Evolutionary conservation across 2,113 vertebrate species (phyloP), one percentile per base, ranked within the genome.

Genomic region (Vidua chalybeata): DNA sequence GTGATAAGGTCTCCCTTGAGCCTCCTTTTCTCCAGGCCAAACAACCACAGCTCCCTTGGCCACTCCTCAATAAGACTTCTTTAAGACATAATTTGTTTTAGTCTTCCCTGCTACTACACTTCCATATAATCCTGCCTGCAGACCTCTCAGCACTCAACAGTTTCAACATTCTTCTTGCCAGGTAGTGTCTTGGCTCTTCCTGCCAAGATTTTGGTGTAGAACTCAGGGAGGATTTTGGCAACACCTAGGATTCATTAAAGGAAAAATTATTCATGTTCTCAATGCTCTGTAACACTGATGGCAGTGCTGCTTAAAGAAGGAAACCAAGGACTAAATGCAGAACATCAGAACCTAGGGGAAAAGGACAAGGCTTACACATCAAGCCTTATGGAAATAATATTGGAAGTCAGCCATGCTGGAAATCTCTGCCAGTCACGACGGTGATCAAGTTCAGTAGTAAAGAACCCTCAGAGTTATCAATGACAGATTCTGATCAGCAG

Each of bases 221-320:
- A 58, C 14, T 49, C 4, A 0, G 10, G 9, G 2, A 8, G 2
- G 6, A 6, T 15, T 67, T 33, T 46, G 35, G 26, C 6, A 73
- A 79, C 58, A 83, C 8, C 15, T 3, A 48, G 9, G 9, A 92
- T 33, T 51, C 6, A 76, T 59, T 55, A 3, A 18, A 56, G 17
- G 54, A 28, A 31, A 75, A 39, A 19, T 35, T 41, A 11, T 10
- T 56, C 55, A 39, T 7, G 4, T 49, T 67, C 37, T 58, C 46
- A 46, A 10, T 8, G 10, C 31, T 59, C 19, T 31, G 9, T 54
- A 67, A 72, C 30, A 59, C 10, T 22, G 31, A 56, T 21, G 4
- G 16, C 17, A 18, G 15, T 35, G 9, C 23, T 63, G 43, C 49
- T 35, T 43, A 77, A 92, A 24, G 18, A 83, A 88, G 9, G 21